phyloP scores from a whole-genome alignment of 2,888 invertebrate species.

The Athetis lepigone region DNA sequence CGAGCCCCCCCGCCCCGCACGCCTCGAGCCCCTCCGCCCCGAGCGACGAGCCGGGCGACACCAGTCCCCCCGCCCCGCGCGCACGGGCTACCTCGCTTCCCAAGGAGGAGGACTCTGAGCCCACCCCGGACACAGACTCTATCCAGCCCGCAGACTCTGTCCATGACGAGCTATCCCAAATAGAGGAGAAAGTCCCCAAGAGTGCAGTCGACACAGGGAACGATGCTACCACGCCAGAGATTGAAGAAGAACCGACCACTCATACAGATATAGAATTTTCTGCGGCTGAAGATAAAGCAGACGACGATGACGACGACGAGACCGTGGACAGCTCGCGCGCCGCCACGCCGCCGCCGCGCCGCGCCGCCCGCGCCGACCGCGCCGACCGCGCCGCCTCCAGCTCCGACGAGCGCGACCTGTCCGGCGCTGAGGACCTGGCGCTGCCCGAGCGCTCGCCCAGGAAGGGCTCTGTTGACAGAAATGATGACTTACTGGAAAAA shows the following conservation, averaged over 20 bases:
- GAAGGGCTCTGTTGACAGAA: conserved; percentile 43
- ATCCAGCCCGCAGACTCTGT: neutral
- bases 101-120: neutral
- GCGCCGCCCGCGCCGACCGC: conserved; percentile 1
- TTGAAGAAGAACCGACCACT: conserved; percentile 34
- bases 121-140: neutral
- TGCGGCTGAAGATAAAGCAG: conserved; percentile 28
- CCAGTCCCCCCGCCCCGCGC: neutral
- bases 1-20: too few species aligned
- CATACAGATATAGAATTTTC: conserved; percentile 23
- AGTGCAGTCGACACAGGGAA: conserved; percentile 8
- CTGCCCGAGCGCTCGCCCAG: conserved; percentile 17
- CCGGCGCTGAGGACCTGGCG: conserved; percentile 37
- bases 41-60: too few species aligned
- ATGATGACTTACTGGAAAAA: conserved; percentile 76
- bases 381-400: conserved; percentile 17
- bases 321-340: conserved; percentile 36
- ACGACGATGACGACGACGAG: conserved; percentile 44
- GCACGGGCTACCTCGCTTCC: neutral
- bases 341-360: conserved; percentile 8
- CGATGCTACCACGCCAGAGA: conserved; percentile 25
- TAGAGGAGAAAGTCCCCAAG: conserved; percentile 12
- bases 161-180: neutral
- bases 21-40: neutral
- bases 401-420: conserved; percentile 22